Percentiles rank a stretch among this genome's conserved stretches.
Conservation (phyloP, 2,113 vertebrate genomes). For the Lycaon pictus region DNA sequence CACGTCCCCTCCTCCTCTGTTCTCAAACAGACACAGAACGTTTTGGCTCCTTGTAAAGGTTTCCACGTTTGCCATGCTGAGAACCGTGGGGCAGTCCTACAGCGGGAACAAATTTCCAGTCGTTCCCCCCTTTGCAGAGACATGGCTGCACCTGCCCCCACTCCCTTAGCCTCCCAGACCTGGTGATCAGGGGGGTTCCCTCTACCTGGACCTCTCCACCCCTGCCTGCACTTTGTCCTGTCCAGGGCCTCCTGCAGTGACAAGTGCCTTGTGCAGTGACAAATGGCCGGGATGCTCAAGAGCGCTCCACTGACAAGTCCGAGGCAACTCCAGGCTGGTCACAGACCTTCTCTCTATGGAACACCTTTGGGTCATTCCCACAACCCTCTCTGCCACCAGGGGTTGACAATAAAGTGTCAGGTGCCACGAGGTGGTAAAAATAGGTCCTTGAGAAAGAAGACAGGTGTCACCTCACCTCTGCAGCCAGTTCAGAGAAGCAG, state of each 20-base stretch:
- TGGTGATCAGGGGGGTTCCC: not conserved
- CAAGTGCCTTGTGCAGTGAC: not conserved
- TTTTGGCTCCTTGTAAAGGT: not conserved
- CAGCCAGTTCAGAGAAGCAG: not conserved
- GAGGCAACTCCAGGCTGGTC: not conserved
- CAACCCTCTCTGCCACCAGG: not conserved
- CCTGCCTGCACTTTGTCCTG: not conserved
- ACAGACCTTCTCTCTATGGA: not conserved
- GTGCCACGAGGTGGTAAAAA: not conserved
- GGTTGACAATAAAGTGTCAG: not conserved
- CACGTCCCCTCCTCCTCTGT: not conserved
- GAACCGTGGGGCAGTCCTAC: not conserved
- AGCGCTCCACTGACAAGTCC: not conserved
- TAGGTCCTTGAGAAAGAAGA: not conserved
- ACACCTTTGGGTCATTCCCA: not conserved
- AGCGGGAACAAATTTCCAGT: not conserved
- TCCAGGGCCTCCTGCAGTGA: not conserved
- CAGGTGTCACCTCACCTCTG: not conserved
- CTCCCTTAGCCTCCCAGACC: not conserved
- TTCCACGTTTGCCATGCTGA: not conserved
- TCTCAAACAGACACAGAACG: not conserved
- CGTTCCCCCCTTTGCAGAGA: not conserved
- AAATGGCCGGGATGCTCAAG: not conserved
- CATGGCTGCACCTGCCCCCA: not conserved
- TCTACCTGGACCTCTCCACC: not conserved